Base-by-base conservation (phyloP, 2,797 vertebrate species). In the Xiphophorus birchmanni region DNA sequence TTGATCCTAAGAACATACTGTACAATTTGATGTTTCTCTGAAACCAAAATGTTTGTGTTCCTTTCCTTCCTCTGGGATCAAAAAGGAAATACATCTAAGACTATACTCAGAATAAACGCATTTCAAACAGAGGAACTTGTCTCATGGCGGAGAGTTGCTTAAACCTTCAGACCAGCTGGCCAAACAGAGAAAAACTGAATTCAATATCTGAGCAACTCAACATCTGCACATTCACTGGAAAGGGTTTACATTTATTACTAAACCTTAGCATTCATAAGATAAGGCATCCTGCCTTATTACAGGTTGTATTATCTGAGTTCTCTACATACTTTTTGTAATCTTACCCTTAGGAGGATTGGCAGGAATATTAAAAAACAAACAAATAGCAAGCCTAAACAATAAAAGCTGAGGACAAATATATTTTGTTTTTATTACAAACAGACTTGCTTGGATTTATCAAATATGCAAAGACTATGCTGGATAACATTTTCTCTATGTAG, bases 151-250 rank as follows among this genome's bases (percentile, higher is more conserved):
- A 88, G 76, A 86, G 86, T 83, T 37, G 13, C 87, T 84, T 82
- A 81, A 87, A 83, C 78, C 78, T 90, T 58, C 52, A 40, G 80
- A 37, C 86, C 93, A 94, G 93, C 93, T 95, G 92, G 93, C 82
- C 83, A 94, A 94, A 95, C 92, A 95, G 7, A 80, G 67, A 29
- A 83, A 63, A 75, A 77, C 32, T 29, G 35, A 87, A 88, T 88
- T 80, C 82, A 91, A 91, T 91, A 92, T 91, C 82, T 23, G 32
- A 80, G 78, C 84, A 88, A 81, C 74, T 72, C 74, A 29, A 79
- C 73, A 90, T 84, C 82, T 69, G 60, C 82, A 86, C 63, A 58
- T 82, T 87, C 56, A 86, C 85, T 91, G 72, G 58, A 85, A 69
- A 76, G 82, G 83, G 44, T 89, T 88, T 80, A 73, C 26, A 48